Base-by-base conservation (phyloP, 2,113 vertebrate genomes). In the Eptesicus fuscus region DNA sequence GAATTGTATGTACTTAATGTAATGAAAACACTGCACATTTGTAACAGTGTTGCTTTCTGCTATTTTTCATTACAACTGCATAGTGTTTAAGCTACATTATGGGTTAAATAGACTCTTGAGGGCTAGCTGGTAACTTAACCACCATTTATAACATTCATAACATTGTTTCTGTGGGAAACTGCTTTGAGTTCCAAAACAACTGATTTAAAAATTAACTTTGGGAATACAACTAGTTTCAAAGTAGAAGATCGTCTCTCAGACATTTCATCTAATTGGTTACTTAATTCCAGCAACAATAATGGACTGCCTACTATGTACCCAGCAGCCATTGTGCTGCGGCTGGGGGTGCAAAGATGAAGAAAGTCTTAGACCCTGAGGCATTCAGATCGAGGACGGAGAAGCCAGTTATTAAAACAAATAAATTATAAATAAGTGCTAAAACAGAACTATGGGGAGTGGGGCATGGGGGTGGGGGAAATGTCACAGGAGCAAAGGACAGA, bases 221-320 rank as follows among this genome's bases (percentile, higher is more conserved):
- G 93, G 92, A 95, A 94, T 96, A 92, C 35, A 86, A 96, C 44
- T 85, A 35, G 85, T 96, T 97, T 93, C 88, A 88, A 70, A 93
- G 61, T 93, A 90, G 71, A 88, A 93, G 90, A 73, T 6, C 74
- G 65, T 90, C 69, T 83, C 70, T 92, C n/a, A 79, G 73, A 90
- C 47, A 92, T 83, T 83, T 92, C 98, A 98, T 98, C 37, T 98
- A 96, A 95, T 79, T 96, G 85, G 88, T 93, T 92, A 85, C 83
- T 95, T 96, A 95, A 95, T 95, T 91, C 93, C 78, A 20, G 25
- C 30, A 94, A 73, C 40, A 88, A 17, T 37, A 95, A 78, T 73
- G 49, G 84, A 82, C 17, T 93, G 73, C 61, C 77, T 65, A 74
- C 74, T 42, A 37, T 35, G 56, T 6, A 63, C 13, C 37, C 32